Conservation (phyloP, 2,888 invertebrate species). For the Sericinus montela region DNA sequence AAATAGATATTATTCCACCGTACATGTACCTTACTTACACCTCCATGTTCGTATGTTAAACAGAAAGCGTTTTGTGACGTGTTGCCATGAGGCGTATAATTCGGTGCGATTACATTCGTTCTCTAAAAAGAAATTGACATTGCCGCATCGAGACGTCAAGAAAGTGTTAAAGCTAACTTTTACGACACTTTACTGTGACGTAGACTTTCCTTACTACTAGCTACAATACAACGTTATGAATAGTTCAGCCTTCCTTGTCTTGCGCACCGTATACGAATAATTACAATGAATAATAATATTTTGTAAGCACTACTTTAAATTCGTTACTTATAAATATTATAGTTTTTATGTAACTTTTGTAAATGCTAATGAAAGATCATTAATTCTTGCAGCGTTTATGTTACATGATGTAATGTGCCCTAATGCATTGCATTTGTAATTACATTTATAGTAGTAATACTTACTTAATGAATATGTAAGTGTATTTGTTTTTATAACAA, state of each 20-base stretch:
- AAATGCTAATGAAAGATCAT: no score
- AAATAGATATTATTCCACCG: no score
- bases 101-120: slow-evolving; percentile 36
- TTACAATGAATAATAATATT: neutral
- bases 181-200: slow-evolving; percentile 8
- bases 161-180: slow-evolving; percentile 27
- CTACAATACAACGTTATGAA: slow-evolving; percentile 9
- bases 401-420: no score
- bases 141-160: slow-evolving; percentile 18
- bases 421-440: no score
- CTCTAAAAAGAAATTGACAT: slow-evolving; percentile 29
- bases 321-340: no score
- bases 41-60: slow-evolving; percentile 15
- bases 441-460: no score
- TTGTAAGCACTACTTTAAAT: no score
- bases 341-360: no score
- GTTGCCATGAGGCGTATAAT: slow-evolving; percentile 50
- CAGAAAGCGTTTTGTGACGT: slow-evolving; percentile 36
- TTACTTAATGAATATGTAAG: no score
- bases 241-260: neutral
- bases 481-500: no score
- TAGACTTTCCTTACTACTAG: slow-evolving; percentile 21
- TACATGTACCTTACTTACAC: neutral
- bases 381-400: no score
- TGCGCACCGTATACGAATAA: neutral